Conservation (phyloP, 2,888 invertebrate species). For the Lysandra bellargus region DNA sequence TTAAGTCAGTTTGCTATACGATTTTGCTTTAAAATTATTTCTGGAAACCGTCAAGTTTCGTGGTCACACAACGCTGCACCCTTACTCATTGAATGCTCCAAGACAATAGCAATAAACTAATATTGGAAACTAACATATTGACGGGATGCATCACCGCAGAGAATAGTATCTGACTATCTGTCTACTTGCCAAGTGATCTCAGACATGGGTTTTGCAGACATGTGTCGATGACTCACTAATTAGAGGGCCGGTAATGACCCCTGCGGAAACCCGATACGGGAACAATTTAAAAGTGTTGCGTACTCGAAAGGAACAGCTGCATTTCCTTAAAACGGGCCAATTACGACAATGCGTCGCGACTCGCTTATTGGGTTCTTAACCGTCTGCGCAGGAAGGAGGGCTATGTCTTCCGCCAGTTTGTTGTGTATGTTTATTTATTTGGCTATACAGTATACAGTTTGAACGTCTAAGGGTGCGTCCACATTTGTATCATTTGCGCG, state of each 20-base stretch:
- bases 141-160: conserved; percentile 42
- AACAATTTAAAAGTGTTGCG: background rate
- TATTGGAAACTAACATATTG: conserved; percentile 28
- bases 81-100: background rate
- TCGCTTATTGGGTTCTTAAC: background rate
- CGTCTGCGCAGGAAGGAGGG: background rate
- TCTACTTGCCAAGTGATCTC: conserved; percentile 42
- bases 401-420: background rate
- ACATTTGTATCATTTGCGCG: no score
- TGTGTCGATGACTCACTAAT: conserved; percentile 33
- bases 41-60: background rate
- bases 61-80: background rate
- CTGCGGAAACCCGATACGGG: conserved; percentile 30
- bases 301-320: background rate
- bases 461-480: background rate
- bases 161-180: conserved; percentile 40
- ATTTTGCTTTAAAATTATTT: no score
- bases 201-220: conserved; percentile 34
- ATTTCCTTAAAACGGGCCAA: background rate
- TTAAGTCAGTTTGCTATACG: no score
- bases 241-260: conserved; percentile 30
- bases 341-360: background rate
- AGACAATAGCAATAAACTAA: background rate
- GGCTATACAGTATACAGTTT: background rate
- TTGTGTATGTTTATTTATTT: background rate